Evolutionary conservation across 2,797 vertebrate species (phyloP), one percentile per base, ranked within the genome.

Genomic region (Forpus xanthops): DNA sequence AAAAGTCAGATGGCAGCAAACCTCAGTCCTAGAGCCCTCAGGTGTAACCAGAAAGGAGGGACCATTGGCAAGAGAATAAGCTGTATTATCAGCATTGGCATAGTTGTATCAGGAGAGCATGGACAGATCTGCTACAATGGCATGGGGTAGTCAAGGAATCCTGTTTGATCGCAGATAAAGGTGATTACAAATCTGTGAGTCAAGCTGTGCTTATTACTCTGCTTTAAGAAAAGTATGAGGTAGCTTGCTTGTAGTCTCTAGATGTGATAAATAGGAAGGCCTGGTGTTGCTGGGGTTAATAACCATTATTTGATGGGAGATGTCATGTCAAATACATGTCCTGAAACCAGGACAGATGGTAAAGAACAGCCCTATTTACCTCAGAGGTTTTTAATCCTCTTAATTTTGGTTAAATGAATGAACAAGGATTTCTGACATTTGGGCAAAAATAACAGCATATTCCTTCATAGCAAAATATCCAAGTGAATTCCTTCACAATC

Each of bases 161-260:
- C 70, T 41, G 66, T n/a, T 13, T 4, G 9, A 37, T 30, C 8
- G 15, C 33, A n/a, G 55, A 27, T 61, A 71, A 67, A 81, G 67
- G 41, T 85, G 58, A 49, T 55, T 35, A 55, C 53, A 77, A 76
- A 93, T 8, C 30, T 0, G 1, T 39, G 25, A 79, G 70, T 86
- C 50, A 49, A 67, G 71, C 80, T 89, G 70, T 60, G 71, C 53
- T 85, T 84, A 61, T 49, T 87, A 24, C 44, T 84, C 45, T 64
- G 33, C 55, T 79, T 67, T 61, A 80, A 76, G 68, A 50, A 62
- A 87, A 85, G 15, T 82, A 64, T n/a, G 15, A 31, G 66, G 67
- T 67, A 75, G 58, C 41, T 84, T 31, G 31, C 42, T 30, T 83
- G 76, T 56, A 47, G 42, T 53, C 65, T 87, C 47, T 31, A n/a